Conservation (phyloP, 2,113 vertebrate genomes). For the Coracopsis vasa region DNA sequence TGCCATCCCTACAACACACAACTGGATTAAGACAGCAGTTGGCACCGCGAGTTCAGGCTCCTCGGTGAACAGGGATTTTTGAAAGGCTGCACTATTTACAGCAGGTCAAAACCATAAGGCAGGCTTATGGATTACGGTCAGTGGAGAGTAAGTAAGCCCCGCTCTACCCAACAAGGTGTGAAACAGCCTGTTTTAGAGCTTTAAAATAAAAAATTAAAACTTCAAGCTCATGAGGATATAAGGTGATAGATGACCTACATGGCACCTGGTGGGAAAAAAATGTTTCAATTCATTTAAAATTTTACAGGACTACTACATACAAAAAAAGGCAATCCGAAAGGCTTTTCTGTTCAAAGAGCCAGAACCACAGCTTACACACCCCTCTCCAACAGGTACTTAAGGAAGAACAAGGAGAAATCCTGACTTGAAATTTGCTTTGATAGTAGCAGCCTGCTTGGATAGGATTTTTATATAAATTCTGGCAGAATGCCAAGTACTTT, state of each 20-base stretch:
- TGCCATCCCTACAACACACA: not conserved
- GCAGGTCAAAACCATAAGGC: not conserved
- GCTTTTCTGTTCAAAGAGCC: not conserved
- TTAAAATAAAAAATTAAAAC: not conserved
- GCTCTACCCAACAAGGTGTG: not conserved
- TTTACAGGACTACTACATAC: not conserved
- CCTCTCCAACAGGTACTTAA: not conserved
- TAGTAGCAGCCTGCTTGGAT: not conserved
- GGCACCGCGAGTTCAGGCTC: not conserved
- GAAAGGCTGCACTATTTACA: not conserved
- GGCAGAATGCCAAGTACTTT: not conserved
- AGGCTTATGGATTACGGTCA: not conserved
- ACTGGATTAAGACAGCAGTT: not conserved
- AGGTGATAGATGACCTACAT: not conserved
- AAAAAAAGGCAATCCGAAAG: not conserved
- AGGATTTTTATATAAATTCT: not conserved
- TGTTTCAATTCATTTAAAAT: not conserved
- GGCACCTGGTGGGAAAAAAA: not conserved
- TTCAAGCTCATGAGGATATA: not conserved
- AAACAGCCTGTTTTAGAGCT: not conserved
- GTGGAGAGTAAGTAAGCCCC: not conserved
- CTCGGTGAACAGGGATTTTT: not conserved
- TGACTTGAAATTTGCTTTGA: not conserved
- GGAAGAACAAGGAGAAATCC: not conserved
- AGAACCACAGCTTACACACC: not conserved